These are phyloP conservation scores for Corythucha ciliata DNA, from an alignment of 2,888 invertebrate genomes.

Conservation along the genomic window DNA sequence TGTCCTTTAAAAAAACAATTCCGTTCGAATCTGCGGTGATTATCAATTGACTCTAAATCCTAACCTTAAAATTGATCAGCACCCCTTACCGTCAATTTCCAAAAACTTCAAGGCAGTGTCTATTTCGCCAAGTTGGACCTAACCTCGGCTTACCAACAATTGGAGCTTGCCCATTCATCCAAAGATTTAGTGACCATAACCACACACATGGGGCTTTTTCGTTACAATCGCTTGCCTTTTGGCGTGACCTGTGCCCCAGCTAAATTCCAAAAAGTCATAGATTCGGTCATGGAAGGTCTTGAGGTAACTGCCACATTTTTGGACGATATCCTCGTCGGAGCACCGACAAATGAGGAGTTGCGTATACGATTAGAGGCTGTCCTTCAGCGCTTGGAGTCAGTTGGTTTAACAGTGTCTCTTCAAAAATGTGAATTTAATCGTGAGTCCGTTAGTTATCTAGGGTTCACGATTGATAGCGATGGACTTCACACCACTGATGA, in stretches of 20 bases:
- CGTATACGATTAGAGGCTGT: background rate
- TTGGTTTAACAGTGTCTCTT: slow-evolving; percentile 9
- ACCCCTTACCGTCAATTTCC: slow-evolving; percentile 27
- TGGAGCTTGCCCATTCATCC: slow-evolving; percentile 37
- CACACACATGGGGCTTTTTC: slow-evolving; percentile 39
- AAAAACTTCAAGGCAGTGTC: slow-evolving; percentile 29
- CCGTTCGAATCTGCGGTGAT: slow-evolving; percentile 36
- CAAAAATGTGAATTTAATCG: slow-evolving; percentile 5
- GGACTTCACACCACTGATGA: slow-evolving; percentile 22
- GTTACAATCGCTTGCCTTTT: slow-evolving; percentile 34
- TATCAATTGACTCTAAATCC: slow-evolving; percentile 18
- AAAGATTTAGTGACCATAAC: slow-evolving; percentile 38
- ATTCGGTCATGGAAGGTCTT: slow-evolving; percentile 37
- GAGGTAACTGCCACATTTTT: slow-evolving; percentile 18
- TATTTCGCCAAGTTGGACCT: slow-evolving; percentile 24
- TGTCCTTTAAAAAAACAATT: slow-evolving; percentile 38
- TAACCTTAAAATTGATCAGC: slow-evolving; percentile 19
- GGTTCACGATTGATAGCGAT: slow-evolving; percentile 14
- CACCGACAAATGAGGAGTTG: slow-evolving; percentile 25
- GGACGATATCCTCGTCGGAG: slow-evolving; percentile 34
- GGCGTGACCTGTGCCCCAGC: slow-evolving; percentile 35
- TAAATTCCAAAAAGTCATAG: slow-evolving; percentile 34
- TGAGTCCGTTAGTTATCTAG: no score
- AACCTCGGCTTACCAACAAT: slow-evolving; percentile 22
- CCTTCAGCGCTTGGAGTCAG: background rate